These are phyloP conservation scores for Polyploca ridens DNA, from an alignment of 2,888 invertebrate species.

Conservation along the genomic window DNA sequence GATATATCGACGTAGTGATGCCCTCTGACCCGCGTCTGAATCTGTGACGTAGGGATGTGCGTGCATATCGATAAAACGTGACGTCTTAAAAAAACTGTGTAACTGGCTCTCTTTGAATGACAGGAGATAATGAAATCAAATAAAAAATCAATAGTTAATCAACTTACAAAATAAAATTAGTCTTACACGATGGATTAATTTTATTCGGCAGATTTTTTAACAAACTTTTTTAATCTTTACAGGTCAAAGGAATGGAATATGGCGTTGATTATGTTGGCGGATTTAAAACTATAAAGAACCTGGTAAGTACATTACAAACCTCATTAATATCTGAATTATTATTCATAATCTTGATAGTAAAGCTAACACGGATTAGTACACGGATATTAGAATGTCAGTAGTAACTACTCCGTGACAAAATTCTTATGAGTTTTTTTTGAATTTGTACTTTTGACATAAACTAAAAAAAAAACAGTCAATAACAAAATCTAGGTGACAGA, in stretches of 20 bases:
- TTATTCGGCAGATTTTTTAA: neutral
- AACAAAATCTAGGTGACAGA: too few species aligned
- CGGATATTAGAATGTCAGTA: neutral
- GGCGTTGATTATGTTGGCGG: neutral
- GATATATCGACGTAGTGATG: slow-evolving; percentile 46
- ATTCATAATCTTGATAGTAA: neutral
- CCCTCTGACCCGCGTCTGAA: slow-evolving; percentile 35
- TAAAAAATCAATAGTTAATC: neutral
- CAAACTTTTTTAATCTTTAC: neutral
- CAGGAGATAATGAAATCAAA: neutral
- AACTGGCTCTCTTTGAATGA: neutral
- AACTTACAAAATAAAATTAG: too few species aligned
- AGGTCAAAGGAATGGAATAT: neutral
- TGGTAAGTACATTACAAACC: neutral
- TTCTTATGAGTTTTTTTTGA: too few species aligned
- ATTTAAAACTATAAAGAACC: neutral
- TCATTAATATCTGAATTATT: neutral
- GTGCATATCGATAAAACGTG: slow-evolving; percentile 22
- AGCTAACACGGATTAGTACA: neutral
- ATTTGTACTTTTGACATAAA: too few species aligned
- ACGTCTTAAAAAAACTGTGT: slow-evolving; percentile 9
- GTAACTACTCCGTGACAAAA: too few species aligned
- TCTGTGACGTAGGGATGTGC: slow-evolving; percentile 37
- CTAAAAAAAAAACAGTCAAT: too few species aligned
- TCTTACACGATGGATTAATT: too few species aligned